Evolutionary conservation across 2,113 vertebrate species (phyloP).

Genomic region (Clinocottus analis): DNA sequence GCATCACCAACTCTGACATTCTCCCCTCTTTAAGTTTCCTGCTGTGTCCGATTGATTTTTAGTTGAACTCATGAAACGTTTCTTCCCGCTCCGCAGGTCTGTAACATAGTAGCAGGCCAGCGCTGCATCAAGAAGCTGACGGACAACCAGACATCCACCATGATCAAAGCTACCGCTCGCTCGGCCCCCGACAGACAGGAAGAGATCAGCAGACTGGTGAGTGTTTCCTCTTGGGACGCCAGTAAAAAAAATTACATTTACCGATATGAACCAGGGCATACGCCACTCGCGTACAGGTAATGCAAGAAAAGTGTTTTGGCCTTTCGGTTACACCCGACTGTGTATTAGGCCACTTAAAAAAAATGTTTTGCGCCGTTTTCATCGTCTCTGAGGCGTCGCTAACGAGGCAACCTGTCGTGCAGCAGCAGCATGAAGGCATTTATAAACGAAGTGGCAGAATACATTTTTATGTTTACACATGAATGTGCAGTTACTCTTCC

Average conservation of each 20-base stretch:
- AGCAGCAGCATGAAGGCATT: not conserved
- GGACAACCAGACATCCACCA: slow-evolving; percentile 98
- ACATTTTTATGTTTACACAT: not conserved
- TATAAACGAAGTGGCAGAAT: not conserved
- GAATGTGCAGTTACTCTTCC: not conserved
- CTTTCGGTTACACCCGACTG: not conserved
- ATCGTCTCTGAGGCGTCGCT: not conserved
- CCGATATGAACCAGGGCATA: not conserved
- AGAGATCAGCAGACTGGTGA: slow-evolving; percentile 97
- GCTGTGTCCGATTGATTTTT: not conserved
- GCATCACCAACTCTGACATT: not conserved
- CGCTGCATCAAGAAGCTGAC: slow-evolving; percentile 99
- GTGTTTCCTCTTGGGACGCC: slow-evolving; percentile 52
- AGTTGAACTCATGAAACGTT: not conserved
- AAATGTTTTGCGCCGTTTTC: not conserved
- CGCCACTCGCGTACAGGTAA: too few species aligned
- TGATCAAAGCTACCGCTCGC: slow-evolving; percentile 98
- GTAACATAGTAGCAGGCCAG: slow-evolving; percentile 98
- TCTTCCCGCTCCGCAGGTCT: slow-evolving; percentile 85
- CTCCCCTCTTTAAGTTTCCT: not conserved
- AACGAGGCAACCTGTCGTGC: not conserved
- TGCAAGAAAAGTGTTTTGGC: not conserved
- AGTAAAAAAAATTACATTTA: not conserved
- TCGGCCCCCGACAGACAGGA: slow-evolving; percentile 98
- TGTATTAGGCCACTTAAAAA: not conserved